phyloP scores from a whole-genome alignment of 2,888 invertebrate genomes.

The Carpatolechia fugitivella region DNA sequence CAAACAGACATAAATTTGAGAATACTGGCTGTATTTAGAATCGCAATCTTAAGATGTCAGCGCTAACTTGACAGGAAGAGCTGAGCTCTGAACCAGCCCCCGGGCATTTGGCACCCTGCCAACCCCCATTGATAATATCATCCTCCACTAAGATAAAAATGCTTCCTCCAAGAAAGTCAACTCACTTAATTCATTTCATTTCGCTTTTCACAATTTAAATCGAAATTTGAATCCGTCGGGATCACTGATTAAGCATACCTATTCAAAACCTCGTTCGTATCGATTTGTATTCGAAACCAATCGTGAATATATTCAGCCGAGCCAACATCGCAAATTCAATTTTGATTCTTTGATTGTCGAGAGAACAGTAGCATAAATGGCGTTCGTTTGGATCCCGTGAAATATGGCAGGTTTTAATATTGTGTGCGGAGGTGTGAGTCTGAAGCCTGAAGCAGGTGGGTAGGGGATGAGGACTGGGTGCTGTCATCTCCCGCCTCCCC shows the following conservation, averaged over 20 bases:
- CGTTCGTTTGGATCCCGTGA: constrained; percentile 50
- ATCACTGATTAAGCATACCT: constrained; percentile 1
- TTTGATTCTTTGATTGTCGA: constrained; percentile 54
- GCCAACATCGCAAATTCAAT: constrained; percentile 44
- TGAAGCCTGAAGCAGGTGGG: constrained; percentile 32
- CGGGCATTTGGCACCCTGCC: constrained; percentile 54
- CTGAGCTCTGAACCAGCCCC: constrained; percentile 30
- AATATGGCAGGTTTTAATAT: constrained; percentile 66
- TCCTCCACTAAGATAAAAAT: constrained; percentile 54
- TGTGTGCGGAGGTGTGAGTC: constrained; percentile 45
- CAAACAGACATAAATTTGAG: constrained; percentile 2
- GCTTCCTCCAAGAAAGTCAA: constrained; percentile 39
- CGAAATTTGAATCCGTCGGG: not conserved
- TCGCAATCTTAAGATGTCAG: constrained; percentile 29
- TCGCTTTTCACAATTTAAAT: not conserved
- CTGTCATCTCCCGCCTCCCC: constrained; percentile 8
- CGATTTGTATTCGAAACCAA: constrained; percentile 5
- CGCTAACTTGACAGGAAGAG: constrained; percentile 34
- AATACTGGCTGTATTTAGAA: constrained; percentile 13
- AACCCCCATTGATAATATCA: constrained; percentile 57
- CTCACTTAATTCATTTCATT: constrained; percentile 17
- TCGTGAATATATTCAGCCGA: constrained; percentile 7
- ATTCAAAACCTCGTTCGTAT: constrained; percentile 6
- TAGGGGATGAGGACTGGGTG: constrained; percentile 29
- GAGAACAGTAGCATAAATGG: constrained; percentile 54